A percentile compares a stretch with the other conserved stretches of the same genome.
These are phyloP conservation scores for Odontothrips loti DNA, from an alignment of 2,888 invertebrate species.

Conservation along the genomic window DNA sequence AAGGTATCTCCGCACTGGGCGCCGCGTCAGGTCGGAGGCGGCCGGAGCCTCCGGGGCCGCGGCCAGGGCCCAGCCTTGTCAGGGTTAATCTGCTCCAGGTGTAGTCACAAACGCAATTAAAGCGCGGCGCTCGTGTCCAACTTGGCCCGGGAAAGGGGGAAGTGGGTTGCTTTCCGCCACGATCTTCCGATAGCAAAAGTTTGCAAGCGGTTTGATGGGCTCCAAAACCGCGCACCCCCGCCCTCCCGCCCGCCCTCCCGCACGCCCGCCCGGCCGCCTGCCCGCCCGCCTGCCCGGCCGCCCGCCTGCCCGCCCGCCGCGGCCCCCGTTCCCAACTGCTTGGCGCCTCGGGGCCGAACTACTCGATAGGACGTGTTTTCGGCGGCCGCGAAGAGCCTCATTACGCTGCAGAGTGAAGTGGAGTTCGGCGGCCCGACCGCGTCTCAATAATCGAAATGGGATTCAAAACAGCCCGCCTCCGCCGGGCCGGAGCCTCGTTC, in stretches of 20 bases:
- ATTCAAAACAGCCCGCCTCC: too few species aligned
- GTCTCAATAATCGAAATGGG: too few species aligned
- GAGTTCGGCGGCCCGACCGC: background rate
- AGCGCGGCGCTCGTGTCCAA: slow-evolving; percentile 3
- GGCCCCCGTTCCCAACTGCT: background rate
- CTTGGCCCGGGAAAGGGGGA: background rate
- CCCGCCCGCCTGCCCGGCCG: background rate
- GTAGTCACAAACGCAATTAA: slow-evolving; percentile 25
- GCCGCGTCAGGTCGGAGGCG: background rate
- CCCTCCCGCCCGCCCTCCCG: too few species aligned
- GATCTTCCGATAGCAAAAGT: slow-evolving; percentile 26
- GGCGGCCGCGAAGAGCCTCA: background rate
- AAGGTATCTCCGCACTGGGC: background rate
- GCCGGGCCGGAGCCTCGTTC: too few species aligned
- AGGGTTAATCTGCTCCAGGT: slow-evolving; percentile 8
- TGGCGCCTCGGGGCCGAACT: slow-evolving; percentile 10
- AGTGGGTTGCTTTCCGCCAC: slow-evolving; percentile 24
- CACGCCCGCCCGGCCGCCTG: too few species aligned
- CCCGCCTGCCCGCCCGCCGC: background rate
- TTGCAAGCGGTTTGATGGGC: slow-evolving; percentile 24
- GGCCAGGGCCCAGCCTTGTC: background rate
- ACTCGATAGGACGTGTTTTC: slow-evolving; percentile 6
- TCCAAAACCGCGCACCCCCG: background rate
- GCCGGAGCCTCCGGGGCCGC: background rate
- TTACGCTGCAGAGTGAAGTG: background rate